Evolutionary conservation across 2,888 invertebrate species (phyloP).

Genomic region (Drosophila anomelani): DNA sequence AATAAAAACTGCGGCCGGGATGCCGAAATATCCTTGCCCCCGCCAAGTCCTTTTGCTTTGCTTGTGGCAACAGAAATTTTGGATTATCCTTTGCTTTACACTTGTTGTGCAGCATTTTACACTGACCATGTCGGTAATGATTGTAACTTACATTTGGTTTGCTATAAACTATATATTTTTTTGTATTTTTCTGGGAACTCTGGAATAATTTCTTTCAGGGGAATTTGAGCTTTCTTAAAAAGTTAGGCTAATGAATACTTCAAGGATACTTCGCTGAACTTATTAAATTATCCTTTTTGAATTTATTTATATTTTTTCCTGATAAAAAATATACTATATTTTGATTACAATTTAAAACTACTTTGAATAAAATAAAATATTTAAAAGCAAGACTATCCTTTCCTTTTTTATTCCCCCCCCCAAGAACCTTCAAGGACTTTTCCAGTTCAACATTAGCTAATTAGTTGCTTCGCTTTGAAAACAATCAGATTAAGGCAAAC

Average conservation of each 20-base stretch:
- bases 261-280: background rate
- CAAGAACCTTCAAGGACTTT: background rate
- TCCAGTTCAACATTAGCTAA: constrained; percentile 22
- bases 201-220: no score
- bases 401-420: no score
- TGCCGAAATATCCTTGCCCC: constrained; percentile 8
- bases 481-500: background rate
- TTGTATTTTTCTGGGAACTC: background rate
- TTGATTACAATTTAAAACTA: background rate
- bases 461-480: background rate
- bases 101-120: constrained; percentile 24
- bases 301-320: background rate
- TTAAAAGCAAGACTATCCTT: no score
- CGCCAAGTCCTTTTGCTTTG: constrained; percentile 14
- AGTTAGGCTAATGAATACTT: no score
- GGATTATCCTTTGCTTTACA: constrained; percentile 33
- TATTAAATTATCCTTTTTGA: background rate
- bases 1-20: constrained; percentile 38
- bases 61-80: constrained; percentile 24
- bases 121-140: constrained; percentile 10
- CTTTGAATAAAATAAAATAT: background rate
- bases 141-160: background rate
- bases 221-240: no score
- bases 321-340: background rate
- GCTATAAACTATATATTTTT: background rate